Evolutionary conservation across 2,113 vertebrate genomes (phyloP).

Genomic region (Eubucco bourcierii): DNA sequence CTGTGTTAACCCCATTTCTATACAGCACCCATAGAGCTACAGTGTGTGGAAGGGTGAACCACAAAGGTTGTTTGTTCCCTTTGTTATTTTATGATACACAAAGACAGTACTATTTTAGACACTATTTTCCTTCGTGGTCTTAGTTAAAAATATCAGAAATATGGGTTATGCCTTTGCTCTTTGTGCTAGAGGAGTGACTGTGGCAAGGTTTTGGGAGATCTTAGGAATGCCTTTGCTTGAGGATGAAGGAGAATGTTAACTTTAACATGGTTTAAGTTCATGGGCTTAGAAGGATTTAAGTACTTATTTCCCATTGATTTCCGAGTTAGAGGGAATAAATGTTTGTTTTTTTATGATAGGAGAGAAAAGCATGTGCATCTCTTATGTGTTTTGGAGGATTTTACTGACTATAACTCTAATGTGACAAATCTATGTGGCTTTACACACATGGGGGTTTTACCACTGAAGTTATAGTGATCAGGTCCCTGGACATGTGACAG

Average conservation of each 20-base stretch:
- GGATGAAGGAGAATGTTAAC: neutral
- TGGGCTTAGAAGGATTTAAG: neutral
- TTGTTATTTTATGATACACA: neutral
- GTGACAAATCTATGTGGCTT: neutral
- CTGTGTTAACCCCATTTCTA: neutral
- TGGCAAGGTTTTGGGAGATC: neutral
- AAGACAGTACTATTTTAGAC: neutral
- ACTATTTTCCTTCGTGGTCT: neutral
- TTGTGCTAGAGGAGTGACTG: neutral
- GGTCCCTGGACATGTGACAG: neutral
- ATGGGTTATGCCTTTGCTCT: neutral
- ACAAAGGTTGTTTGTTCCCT: neutral
- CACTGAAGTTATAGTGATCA: neutral
- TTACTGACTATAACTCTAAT: neutral
- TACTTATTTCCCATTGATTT: neutral
- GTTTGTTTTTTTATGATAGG: neutral
- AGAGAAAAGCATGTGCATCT: neutral
- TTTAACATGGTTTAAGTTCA: neutral
- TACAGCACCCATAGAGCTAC: accelerated
- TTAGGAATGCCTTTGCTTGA: neutral
- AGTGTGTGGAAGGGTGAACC: neutral
- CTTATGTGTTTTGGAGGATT: neutral
- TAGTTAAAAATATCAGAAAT: neutral
- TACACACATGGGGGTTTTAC: neutral
- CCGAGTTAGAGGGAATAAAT: neutral